Conservation (phyloP, 2,113 vertebrate species). For the Pollimyrus isidori region DNA sequence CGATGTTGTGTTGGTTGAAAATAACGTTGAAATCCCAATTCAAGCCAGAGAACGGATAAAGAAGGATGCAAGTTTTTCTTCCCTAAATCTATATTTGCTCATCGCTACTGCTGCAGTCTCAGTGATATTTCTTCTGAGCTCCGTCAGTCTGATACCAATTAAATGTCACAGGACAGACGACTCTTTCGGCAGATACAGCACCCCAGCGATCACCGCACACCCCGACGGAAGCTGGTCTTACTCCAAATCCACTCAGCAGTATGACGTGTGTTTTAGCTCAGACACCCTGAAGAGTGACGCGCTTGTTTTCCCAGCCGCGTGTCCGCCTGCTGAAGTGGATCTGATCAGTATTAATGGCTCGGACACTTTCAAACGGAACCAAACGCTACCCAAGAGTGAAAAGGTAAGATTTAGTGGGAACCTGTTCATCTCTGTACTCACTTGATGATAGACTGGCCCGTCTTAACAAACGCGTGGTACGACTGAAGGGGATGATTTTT, state of each 20-base stretch:
- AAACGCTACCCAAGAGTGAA: slow-evolving; percentile 37
- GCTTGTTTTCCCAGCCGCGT: slow-evolving; percentile 34
- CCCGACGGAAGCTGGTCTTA: slow-evolving; percentile 44
- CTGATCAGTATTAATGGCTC: slow-evolving; percentile 39
- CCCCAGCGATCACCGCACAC: slow-evolving; percentile 37
- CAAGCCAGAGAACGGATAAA: slow-evolving; percentile 56
- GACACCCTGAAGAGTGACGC: slow-evolving; percentile 45
- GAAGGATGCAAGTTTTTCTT: slow-evolving; percentile 42
- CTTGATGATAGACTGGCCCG: neutral
- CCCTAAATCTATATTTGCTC: slow-evolving; percentile 61
- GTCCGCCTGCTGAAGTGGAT: slow-evolving; percentile 32
- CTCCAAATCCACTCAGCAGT: slow-evolving; percentile 43
- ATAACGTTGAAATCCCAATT: slow-evolving; percentile 49
- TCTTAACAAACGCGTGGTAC: neutral
- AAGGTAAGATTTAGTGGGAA: slow-evolving; percentile 42
- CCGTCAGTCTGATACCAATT: slow-evolving; percentile 37
- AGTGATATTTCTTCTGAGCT: slow-evolving; percentile 52
- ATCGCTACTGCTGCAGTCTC: slow-evolving; percentile 58
- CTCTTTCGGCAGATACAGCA: slow-evolving; percentile 27
- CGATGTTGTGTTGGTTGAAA: slow-evolving; percentile 61
- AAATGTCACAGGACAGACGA: slow-evolving; percentile 33
- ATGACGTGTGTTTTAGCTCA: slow-evolving; percentile 45
- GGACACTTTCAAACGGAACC: slow-evolving; percentile 39
- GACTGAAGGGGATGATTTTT: neutral
- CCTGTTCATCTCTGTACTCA: neutral